These are phyloP conservation scores for Caenorhabditis angaria DNA, from an alignment of 2,888 invertebrate species.

Conservation along the genomic window DNA sequence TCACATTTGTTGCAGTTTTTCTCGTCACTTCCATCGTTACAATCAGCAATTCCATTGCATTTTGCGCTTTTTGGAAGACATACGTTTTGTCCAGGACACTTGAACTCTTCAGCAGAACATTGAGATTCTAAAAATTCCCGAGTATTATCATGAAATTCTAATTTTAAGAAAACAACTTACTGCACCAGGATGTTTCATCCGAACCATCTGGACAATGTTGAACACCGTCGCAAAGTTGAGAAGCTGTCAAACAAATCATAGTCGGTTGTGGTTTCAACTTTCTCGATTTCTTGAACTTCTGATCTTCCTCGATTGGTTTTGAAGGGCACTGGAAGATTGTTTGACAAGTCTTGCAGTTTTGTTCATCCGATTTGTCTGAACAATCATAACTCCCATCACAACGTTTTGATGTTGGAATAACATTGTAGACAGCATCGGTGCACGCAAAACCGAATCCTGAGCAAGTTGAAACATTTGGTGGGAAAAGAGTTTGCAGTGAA, in stretches of 20 bases:
- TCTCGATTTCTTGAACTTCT: conserved; percentile 14
- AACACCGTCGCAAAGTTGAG: conserved; percentile 58
- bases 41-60: conserved; percentile 53
- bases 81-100: conserved; percentile 31
- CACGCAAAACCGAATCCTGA: conserved; percentile 65
- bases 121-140: conserved; percentile 17
- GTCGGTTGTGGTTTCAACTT: conserved; percentile 18
- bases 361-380: conserved; percentile 59
- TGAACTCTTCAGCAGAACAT: conserved; percentile 39
- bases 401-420: conserved; percentile 48
- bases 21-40: conserved; percentile 49
- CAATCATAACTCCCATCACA: conserved; percentile 65
- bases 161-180: conserved; percentile 7
- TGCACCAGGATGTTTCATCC: conserved; percentile 50
- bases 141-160: background rate
- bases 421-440: conserved; percentile 46
- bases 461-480: conserved; percentile 61
- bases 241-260: conserved; percentile 34
- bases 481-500: conserved; percentile 48
- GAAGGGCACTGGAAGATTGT: conserved; percentile 60
- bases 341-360: conserved; percentile 56
- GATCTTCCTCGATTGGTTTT: conserved; percentile 5
- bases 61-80: conserved; percentile 42
- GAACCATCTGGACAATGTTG: conserved; percentile 56
- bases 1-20: conserved; percentile 43